phyloP scores from a whole-genome alignment of 2,888 invertebrate species.

The Microplitis manilae region DNA sequence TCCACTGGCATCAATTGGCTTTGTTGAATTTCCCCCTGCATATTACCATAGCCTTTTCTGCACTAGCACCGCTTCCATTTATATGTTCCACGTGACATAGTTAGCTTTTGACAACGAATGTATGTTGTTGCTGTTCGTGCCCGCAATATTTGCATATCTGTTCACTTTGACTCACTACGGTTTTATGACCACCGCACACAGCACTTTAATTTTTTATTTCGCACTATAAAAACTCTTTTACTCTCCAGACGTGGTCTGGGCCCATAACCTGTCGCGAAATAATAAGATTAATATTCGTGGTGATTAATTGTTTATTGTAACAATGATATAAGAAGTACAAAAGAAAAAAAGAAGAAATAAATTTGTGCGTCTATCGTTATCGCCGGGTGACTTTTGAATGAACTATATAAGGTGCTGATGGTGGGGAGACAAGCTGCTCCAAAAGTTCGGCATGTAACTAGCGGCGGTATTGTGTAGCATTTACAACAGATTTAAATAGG shows the following conservation, averaged over 20 bases:
- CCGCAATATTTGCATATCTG: neutral
- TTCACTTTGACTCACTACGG: neutral
- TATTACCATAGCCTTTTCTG: neutral
- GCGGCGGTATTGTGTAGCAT: neutral
- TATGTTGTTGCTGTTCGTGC: neutral
- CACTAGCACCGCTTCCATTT: neutral
- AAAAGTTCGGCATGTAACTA: neutral
- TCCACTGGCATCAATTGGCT: neutral
- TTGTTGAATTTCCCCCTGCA: neutral
- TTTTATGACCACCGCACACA: neutral
- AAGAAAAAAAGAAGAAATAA: neutral
- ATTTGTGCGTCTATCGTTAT: neutral
- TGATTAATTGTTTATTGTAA: neutral
- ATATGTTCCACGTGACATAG: neutral
- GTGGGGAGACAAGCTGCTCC: neutral
- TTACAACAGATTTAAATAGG: no score
- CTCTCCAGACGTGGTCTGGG: neutral
- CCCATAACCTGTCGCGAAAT: neutral
- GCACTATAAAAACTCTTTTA: neutral
- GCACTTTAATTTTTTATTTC: neutral
- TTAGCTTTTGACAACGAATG: neutral
- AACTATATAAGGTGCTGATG: neutral
- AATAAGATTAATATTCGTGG: neutral
- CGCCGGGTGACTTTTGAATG: neutral
- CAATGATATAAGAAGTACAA: neutral